Evolutionary conservation across 2,888 invertebrate genomes (phyloP).

Genomic region (Tachina grossa): DNA sequence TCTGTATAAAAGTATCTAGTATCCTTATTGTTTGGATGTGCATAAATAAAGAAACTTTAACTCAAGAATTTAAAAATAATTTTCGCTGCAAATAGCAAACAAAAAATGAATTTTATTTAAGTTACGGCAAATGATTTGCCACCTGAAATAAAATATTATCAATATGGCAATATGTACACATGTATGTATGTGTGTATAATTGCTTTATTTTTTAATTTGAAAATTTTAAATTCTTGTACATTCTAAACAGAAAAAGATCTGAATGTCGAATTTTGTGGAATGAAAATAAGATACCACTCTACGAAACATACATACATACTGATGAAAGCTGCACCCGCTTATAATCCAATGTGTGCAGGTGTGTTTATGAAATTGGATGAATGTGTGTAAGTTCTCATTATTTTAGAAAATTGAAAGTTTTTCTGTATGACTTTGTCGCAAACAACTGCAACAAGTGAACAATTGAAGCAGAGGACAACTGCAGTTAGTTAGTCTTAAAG

Average conservation of each 20-base stretch:
- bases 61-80: conserved; percentile 12
- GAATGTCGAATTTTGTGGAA: too few relatives aligned
- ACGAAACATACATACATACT: too few relatives aligned
- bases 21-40: conserved; percentile 20
- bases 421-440: neutral
- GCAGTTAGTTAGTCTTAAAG: conserved; percentile 6
- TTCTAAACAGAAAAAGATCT: too few relatives aligned
- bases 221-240: too few relatives aligned
- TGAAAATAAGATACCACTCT: too few relatives aligned
- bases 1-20: conserved; percentile 33
- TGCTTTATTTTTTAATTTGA: too few relatives aligned
- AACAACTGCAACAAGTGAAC: conserved; percentile 57
- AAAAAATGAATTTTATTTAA: conserved; percentile 10
- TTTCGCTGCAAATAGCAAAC: neutral
- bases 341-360: neutral
- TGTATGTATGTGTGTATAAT: too few relatives aligned
- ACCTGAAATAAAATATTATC: neutral
- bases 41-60: conserved; percentile 8
- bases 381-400: conserved; percentile 46
- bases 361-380: neutral
- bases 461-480: conserved; percentile 1
- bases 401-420: conserved; percentile 41
- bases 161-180: too few relatives aligned
- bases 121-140: neutral
- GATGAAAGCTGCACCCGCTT: neutral